Evolutionary conservation across 2,888 invertebrate genomes (phyloP).

Genomic region (Diarsia mendica): DNA sequence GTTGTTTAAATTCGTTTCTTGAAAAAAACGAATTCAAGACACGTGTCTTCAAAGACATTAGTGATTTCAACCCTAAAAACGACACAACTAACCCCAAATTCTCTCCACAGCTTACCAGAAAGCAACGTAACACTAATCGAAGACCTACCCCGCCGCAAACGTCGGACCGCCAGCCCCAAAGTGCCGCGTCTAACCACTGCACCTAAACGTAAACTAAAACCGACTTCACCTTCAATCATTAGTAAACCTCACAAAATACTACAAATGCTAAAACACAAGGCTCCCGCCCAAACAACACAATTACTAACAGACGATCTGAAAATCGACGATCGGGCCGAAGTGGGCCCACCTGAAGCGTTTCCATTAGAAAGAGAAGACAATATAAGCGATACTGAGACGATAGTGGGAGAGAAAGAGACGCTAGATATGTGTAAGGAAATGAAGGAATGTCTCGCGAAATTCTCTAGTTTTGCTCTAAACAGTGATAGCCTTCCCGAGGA

Average conservation of each 20-base stretch:
- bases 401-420: slow-evolving; percentile 72
- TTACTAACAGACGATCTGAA: slow-evolving; percentile 64
- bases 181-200: slow-evolving; percentile 76
- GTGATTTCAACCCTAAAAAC: neutral
- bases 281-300: slow-evolving; percentile 71
- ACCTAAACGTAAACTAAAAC: slow-evolving; percentile 81
- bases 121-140: slow-evolving; percentile 79
- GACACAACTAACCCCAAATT: neutral
- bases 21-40: neutral
- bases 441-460: slow-evolving; percentile 85
- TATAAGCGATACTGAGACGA: slow-evolving; percentile 78
- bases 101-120: slow-evolving; percentile 76
- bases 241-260: slow-evolving; percentile 81
- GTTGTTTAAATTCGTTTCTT: neutral
- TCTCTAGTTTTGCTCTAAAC: slow-evolving; percentile 81
- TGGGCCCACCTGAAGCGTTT: slow-evolving; percentile 83
- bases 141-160: slow-evolving; percentile 78
- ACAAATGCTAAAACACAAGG: slow-evolving; percentile 82
- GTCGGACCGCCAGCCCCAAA: slow-evolving; percentile 76
- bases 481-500: slow-evolving; percentile 69
- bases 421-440: slow-evolving; percentile 76
- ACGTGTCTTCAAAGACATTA: too few relatives aligned
- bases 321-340: slow-evolving; percentile 67
- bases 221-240: slow-evolving; percentile 70
- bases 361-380: slow-evolving; percentile 80